phyloP scores from a whole-genome alignment of 2,113 vertebrate genomes.

The Cyanoramphus novaezelandiae region DNA sequence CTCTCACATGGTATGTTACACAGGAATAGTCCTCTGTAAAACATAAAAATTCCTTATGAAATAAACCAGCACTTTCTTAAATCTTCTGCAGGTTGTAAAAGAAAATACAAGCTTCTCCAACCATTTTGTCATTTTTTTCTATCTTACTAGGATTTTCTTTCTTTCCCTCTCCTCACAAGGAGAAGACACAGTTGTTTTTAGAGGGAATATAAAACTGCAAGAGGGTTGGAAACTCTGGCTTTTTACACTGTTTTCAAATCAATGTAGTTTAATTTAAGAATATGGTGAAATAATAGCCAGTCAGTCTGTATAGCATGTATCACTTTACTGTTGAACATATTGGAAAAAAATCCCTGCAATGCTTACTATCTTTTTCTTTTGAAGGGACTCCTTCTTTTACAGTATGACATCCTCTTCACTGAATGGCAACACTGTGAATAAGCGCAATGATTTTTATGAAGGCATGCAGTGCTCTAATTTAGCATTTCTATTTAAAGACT shows the following conservation, averaged over 20 bases:
- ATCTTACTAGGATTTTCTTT: background rate
- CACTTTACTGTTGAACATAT: background rate
- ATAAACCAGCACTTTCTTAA: background rate
- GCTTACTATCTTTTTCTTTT: background rate
- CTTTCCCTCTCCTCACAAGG: background rate
- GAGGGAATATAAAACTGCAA: background rate
- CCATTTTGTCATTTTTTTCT: background rate
- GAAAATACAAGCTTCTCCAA: background rate
- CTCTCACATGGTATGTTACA: background rate
- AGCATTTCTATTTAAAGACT: background rate
- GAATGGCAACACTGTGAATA: background rate
- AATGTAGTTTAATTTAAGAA: background rate
- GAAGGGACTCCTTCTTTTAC: background rate
- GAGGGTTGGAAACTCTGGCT: background rate
- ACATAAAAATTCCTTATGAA: background rate
- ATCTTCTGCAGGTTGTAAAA: background rate
- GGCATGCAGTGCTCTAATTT: background rate
- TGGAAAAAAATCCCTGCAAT: background rate
- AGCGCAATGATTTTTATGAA: background rate
- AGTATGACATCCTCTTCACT: background rate
- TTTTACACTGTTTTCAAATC: background rate
- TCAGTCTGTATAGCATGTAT: background rate
- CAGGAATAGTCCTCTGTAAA: background rate
- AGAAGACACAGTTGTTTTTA: background rate
- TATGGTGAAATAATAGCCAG: background rate